Conservation (phyloP, 2,113 vertebrate genomes). For the Ivindomyrus marchei region DNA sequence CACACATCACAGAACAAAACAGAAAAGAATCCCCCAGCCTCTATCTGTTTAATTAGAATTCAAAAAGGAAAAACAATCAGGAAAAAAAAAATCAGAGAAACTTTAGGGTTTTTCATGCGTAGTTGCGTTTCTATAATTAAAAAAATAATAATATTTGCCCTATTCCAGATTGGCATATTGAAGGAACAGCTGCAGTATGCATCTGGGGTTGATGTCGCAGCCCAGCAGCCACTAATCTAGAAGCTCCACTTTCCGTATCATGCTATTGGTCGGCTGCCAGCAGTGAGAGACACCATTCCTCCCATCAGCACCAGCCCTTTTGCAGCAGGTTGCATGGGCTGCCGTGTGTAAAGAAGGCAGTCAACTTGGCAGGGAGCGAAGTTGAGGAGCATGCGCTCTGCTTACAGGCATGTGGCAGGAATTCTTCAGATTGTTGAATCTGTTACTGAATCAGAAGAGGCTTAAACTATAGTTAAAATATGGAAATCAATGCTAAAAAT, state of each 20-base stretch:
- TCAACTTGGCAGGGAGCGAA: neutral
- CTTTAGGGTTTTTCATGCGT: neutral
- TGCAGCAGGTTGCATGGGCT: neutral
- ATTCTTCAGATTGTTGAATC: neutral
- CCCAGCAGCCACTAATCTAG: neutral
- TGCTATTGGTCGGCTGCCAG: neutral
- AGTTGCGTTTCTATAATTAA: neutral
- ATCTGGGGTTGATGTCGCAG: neutral
- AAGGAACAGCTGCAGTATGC: neutral
- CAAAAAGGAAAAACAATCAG: neutral
- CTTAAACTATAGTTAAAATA: neutral
- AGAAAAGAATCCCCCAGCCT: neutral
- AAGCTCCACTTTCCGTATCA: neutral
- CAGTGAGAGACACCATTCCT: neutral
- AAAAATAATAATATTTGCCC: conserved; percentile 1
- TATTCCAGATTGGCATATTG: neutral
- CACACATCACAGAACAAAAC: neutral
- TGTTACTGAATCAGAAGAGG: neutral
- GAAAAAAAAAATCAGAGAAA: neutral
- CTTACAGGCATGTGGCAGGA: neutral
- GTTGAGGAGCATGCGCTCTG: neutral
- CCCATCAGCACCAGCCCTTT: neutral
- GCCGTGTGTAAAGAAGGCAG: neutral
- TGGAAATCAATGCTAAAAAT: neutral
- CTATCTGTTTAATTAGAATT: neutral